Evolutionary conservation across 2,797 vertebrate species (phyloP), one percentile per base, ranked within the genome.

Genomic region (Eulemur rubriventer): DNA sequence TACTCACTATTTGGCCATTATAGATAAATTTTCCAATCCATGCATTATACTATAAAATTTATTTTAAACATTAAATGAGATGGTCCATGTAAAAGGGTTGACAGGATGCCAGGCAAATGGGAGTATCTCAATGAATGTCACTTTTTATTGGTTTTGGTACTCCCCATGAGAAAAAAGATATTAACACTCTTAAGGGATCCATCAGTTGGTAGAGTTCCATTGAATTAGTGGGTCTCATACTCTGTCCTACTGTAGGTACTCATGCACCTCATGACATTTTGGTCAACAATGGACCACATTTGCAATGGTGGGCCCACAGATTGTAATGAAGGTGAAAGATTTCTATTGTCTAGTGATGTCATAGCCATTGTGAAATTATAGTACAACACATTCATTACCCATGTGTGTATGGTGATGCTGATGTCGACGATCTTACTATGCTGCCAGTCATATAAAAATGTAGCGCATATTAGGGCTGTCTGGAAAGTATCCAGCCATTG

Each of bases 61-160:
- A 67, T 61, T 28, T 55, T 85, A 59, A 96, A 94, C 13, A 94
- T 73, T 82, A 79, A 87, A 63, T 90, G 28, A 90, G 30, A 48
- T 73, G 87, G 26, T 52, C 0, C 22, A 14, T 57, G 14, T 6
- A 61, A 88, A 69, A 28, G 65, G 14, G 7, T 83, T 91, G 46
- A 17, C n/a, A 57, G 38, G 20, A 48, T 89, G 17, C 4, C 33
- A 75, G 16, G 24, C 11, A 46, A 57, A 46, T 28, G 22, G n/a
- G 55, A 59, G 4, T 8, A 18, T 0, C 33, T 95, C 61, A 75
- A 26, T 80, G 76, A 80, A 75, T 69, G 10, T 69, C 67, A 83
- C 24, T 52, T 92, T 13, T 67, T 82, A 85, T 46, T 59, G 2
- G 61, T 92, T 94, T 28, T 50, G 8, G 20, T 76, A 92, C 57